Evolutionary conservation across 1,140 invertebrate genomes (phyloP).

Genomic region (Drosophila santomea): DNA sequence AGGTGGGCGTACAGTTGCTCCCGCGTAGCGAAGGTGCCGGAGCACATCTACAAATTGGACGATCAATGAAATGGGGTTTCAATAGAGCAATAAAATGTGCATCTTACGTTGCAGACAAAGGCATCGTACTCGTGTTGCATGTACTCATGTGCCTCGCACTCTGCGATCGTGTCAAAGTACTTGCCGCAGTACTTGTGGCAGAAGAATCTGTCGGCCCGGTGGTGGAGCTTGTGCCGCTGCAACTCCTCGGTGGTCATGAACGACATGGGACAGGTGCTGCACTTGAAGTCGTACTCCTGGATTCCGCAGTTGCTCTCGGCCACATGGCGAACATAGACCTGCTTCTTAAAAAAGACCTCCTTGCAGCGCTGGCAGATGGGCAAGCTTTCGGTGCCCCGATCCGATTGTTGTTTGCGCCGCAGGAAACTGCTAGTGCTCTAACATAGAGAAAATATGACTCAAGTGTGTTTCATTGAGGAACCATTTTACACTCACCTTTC

Average conservation of each 20-base stretch:
- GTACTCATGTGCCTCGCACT: conserved; percentile 78
- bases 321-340: conserved; percentile 69
- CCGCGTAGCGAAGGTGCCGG: conserved; percentile 60
- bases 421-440: conserved; percentile 69
- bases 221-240: conserved; percentile 67
- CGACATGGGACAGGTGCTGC: conserved; percentile 79
- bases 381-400: conserved; percentile 57
- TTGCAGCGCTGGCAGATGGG: conserved; percentile 82
- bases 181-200: conserved; percentile 83
- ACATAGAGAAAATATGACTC: neutral
- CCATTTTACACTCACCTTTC: conserved; percentile 34
- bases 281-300: conserved; percentile 80
- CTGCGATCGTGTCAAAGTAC: conserved; percentile 69
- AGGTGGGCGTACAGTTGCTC: conserved; percentile 73
- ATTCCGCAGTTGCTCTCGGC: conserved; percentile 73
- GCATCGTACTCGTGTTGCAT: conserved; percentile 80
- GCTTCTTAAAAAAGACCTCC: conserved; percentile 81
- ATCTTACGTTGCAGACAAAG: conserved; percentile 79
- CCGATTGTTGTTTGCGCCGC: conserved; percentile 70
- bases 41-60: conserved; percentile 65
- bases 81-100: accelerated
- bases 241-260: conserved; percentile 74
- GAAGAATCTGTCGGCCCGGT: conserved; percentile 72
- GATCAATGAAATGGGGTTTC: neutral
- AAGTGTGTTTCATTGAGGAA: neutral